These are phyloP conservation scores for Resseliella maxima DNA, from an alignment of 2,888 invertebrate species.

Conservation along the genomic window DNA sequence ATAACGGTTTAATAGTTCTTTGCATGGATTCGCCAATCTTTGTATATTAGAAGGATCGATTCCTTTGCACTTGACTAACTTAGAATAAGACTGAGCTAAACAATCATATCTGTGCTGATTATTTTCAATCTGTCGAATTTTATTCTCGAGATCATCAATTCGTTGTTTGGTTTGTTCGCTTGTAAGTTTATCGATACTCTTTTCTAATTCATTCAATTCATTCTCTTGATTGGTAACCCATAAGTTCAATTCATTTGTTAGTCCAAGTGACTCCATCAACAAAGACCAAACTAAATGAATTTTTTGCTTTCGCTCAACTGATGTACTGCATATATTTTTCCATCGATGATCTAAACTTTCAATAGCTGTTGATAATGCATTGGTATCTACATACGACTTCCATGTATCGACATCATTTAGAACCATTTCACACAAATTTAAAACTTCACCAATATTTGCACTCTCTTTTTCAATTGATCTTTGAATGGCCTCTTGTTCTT, in stretches of 20 bases:
- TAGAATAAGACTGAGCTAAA: constrained; percentile 77
- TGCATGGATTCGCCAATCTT: constrained; percentile 72
- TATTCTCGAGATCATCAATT: constrained; percentile 70
- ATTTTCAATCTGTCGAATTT: constrained; percentile 71
- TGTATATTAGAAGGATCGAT: constrained; percentile 77
- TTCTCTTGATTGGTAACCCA: constrained; percentile 75
- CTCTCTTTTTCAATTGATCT: constrained; percentile 82
- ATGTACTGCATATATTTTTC: constrained; percentile 80
- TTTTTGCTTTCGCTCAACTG: constrained; percentile 77
- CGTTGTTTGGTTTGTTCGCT: constrained; percentile 73
- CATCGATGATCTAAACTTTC: constrained; percentile 82
- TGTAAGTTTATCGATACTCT: constrained; percentile 69
- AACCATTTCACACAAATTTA: constrained; percentile 82
- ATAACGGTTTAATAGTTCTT: constrained; percentile 74
- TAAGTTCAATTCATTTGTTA: constrained; percentile 71
- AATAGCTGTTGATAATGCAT: constrained; percentile 75
- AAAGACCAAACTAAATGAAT: constrained; percentile 74
- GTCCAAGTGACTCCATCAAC: constrained; percentile 71
- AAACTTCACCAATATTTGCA: constrained; percentile 79
- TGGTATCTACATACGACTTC: constrained; percentile 78
- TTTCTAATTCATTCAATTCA: constrained; percentile 72
- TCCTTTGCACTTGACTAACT: constrained; percentile 75
- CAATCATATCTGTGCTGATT: constrained; percentile 71
- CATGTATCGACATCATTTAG: constrained; percentile 79
- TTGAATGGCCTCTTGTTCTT: constrained; percentile 79